These are phyloP conservation scores for Antennarius maculatus DNA, from an alignment of 2,797 vertebrate species.

Conservation along the genomic window DNA sequence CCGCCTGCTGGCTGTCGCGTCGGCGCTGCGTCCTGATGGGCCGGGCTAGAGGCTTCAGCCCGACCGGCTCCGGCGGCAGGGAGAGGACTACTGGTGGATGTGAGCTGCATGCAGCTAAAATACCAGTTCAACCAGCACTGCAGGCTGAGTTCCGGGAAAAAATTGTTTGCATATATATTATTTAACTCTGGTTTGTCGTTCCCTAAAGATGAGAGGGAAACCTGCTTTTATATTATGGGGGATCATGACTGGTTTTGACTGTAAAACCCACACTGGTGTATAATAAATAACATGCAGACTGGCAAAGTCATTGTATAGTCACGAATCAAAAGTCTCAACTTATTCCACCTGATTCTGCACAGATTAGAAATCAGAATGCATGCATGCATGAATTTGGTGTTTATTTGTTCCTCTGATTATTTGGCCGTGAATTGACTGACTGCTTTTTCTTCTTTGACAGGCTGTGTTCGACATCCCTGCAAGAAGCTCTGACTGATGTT, in stretches of 20 bases:
- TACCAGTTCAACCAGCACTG: conserved; percentile 13
- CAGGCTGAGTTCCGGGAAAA: background rate
- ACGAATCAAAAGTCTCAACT: conserved; percentile 5
- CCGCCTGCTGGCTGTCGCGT: conserved; percentile 58
- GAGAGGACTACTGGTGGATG: conserved; percentile 35
- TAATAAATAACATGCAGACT: conserved; percentile 2
- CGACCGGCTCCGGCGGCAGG: conserved; percentile 54
- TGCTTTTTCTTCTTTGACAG: background rate
- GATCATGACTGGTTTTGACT: background rate
- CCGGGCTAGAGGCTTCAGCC: conserved; percentile 43
- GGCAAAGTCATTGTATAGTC: background rate
- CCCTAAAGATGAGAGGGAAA: too few relatives aligned
- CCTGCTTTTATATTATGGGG: background rate
- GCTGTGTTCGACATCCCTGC: conserved; percentile 1
- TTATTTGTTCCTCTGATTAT: background rate
- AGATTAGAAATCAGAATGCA: too few relatives aligned
- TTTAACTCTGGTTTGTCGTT: too few relatives aligned
- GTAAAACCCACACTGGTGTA: background rate
- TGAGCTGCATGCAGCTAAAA: conserved; percentile 17
- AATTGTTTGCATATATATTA: background rate
- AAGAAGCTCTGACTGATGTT: conserved; percentile 2
- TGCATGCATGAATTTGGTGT: background rate
- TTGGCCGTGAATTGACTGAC: background rate
- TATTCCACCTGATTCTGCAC: too few relatives aligned
- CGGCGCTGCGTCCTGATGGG: conserved; percentile 44